Conservation (phyloP, 2,113 vertebrate genomes). For the Ammodytes marinus region DNA sequence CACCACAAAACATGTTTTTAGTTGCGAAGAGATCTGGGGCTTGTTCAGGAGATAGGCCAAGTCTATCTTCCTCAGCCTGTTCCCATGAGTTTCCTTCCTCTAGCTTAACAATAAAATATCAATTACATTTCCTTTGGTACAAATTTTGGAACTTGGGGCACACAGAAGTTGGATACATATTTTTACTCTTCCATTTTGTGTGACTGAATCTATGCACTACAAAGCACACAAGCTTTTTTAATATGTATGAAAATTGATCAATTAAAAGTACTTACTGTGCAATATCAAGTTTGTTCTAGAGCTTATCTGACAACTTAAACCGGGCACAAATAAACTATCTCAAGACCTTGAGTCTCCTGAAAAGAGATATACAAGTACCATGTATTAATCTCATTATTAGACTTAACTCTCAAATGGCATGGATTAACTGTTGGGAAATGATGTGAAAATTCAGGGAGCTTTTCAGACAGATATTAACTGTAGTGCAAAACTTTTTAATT, state of each 20-base stretch:
- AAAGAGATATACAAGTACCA: too few species aligned
- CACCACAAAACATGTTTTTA: constrained; percentile 78
- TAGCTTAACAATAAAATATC: constrained; percentile 74
- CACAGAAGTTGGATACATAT: constrained; percentile 30
- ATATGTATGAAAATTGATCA: neutral
- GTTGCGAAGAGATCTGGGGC: constrained; percentile 53
- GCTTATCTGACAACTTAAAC: neutral
- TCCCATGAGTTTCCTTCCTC: constrained; percentile 76
- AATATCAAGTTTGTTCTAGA: neutral
- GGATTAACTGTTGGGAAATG: too few species aligned
- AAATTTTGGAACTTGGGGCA: constrained; percentile 49
- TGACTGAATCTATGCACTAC: neutral
- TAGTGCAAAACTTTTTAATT: neutral
- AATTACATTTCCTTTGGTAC: constrained; percentile 67
- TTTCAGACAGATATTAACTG: too few species aligned
- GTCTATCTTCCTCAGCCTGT: constrained; percentile 70
- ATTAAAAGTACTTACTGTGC: neutral
- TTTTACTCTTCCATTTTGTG: constrained; percentile 3
- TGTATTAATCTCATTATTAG: too few species aligned
- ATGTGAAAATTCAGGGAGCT: too few species aligned
- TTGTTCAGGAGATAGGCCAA: constrained; percentile 54
- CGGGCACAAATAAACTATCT: neutral
- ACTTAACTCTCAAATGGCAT: too few species aligned
- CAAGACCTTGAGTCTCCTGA: too few species aligned
- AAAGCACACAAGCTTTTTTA: neutral